Evolutionary conservation across 2,797 vertebrate genomes (phyloP), one percentile per base, ranked within the genome.

Genomic region (Phrynocephalus guinanensis): DNA sequence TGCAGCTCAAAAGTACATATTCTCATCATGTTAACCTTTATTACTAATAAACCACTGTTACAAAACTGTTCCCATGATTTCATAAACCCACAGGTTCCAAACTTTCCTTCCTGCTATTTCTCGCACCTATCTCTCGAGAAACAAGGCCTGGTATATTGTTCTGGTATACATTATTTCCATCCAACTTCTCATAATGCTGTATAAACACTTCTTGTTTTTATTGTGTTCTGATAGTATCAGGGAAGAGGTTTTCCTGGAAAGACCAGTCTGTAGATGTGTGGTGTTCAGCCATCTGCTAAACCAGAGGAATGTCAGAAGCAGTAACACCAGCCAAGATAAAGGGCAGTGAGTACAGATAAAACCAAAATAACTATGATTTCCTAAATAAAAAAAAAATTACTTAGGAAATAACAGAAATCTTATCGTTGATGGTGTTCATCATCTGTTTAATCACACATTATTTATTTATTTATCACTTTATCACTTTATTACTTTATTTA

Each of bases 21-120:
- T 72, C 48, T 70, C 26, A 68, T 52, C 30, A 26, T 48, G 26
- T 67, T 7, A 76, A 4, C 20, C 82, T 72, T 48, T 44, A 33
- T 80, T 70, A 87, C 60, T 68, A 30, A 63, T 63, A 63, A 87
- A 82, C n/a, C 30, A 48, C 7, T 63, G 38, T 50, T 13, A 72
- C 33, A 88, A 79, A 6, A 33, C 28, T 82, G 38, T 87, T 77
- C 60, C 79, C 72, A 82, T 82, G 79, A 76, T 81, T 82, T 76
- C 38, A 76, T 76, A 16, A 3, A 33, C 56, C 33, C 68, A 84
- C 5, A 73, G 22, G 26, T 50, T 72, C 82, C 67, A 72, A 13
- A 63, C 52, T 79, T 83, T 71, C 50, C 11, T 83, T 83, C 67
- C 73, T 83, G 66, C 33, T 9, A 44, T 83, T 60, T 13, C 50